Percentiles rank a stretch among this genome's conserved stretches.
Conservation (phyloP, 2,113 vertebrate species). For the Eulacestoma nigropectus region DNA sequence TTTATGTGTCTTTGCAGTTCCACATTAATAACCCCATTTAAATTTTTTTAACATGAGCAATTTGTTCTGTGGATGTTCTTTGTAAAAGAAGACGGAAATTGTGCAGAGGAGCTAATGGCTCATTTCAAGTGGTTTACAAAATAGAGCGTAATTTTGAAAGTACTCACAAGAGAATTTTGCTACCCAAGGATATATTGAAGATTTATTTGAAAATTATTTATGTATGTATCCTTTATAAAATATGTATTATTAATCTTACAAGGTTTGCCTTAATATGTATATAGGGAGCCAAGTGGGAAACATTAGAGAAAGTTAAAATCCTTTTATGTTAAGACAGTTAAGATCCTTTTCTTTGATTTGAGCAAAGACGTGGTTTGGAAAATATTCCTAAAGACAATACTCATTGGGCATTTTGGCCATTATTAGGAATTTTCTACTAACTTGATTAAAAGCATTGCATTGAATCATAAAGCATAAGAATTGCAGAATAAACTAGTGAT, state of each 20-base stretch:
- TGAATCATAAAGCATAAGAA: neutral
- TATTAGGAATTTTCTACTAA: neutral
- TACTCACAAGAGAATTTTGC: neutral
- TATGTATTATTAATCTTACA: neutral
- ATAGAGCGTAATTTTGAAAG: neutral
- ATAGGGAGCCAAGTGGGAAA: neutral
- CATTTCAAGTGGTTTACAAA: neutral
- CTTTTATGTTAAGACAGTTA: neutral
- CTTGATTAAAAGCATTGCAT: neutral
- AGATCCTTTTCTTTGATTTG: neutral
- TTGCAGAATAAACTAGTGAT: neutral
- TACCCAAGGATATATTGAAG: neutral
- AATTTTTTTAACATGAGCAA: neutral
- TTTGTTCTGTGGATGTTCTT: neutral
- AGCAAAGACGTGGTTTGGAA: neutral
- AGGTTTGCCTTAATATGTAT: neutral
- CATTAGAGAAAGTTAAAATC: neutral
- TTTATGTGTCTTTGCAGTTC: neutral
- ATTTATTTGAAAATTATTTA: neutral
- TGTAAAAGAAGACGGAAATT: neutral
- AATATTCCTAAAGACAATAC: neutral
- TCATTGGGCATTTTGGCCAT: neutral
- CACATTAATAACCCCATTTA: neutral
- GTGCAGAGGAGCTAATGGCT: neutral
- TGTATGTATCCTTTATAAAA: neutral